Base-by-base conservation (phyloP, 2,113 vertebrate species). In the Poeciliopsis turrubarensis region DNA sequence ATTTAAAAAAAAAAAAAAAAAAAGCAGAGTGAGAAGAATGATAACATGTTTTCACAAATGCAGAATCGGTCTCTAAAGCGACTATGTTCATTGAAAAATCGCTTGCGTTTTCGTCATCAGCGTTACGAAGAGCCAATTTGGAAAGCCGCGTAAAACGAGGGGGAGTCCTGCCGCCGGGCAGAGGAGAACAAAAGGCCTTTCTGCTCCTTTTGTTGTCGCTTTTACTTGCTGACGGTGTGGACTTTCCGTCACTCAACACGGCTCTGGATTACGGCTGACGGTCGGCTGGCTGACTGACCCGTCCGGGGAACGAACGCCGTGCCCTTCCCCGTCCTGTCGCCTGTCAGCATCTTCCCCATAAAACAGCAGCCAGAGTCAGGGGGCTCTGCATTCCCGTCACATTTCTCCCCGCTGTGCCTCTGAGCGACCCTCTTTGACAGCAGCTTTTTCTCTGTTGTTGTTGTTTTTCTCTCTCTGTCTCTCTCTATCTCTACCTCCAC, bases 261-360 rank as follows among this genome's bases (percentile, higher is more conserved):
- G 74, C 79, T 81, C 66, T 54, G 71, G 84, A 84, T 90, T 73
- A 87, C 73, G 70, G 72, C 0, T 22, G 57, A 64, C 73, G 81
- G 86, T 88, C 69, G 69, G 65, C 61, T 76, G 79, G 80, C 79
- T 86, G 87, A 79, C 85, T 77, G 72, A 64, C 72, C 72, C 76
- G 75, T 78, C 77, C 86, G 62, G 84, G 86, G 80, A 84, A 57
- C 60, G 34, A 82, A 70, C 15, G 68, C 74, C 27, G 47, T 79
- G 86, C 82, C 87, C 84, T 87, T 85, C 83, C 76, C 76, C 77
- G 31, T 77, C 67, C 89, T 75, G 85, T 72, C 76, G 68, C 69
- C 89, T 80, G 87, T 91, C 92, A 90, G 84, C 88, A 91, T 85
- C 84, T 91, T 90, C 91, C 88, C 87, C 86, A 81, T 70, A 72